Conservation (phyloP, 30 jellyfish, hydroid and myxozoan species). For the Turritopsis dohrnii region DNA sequence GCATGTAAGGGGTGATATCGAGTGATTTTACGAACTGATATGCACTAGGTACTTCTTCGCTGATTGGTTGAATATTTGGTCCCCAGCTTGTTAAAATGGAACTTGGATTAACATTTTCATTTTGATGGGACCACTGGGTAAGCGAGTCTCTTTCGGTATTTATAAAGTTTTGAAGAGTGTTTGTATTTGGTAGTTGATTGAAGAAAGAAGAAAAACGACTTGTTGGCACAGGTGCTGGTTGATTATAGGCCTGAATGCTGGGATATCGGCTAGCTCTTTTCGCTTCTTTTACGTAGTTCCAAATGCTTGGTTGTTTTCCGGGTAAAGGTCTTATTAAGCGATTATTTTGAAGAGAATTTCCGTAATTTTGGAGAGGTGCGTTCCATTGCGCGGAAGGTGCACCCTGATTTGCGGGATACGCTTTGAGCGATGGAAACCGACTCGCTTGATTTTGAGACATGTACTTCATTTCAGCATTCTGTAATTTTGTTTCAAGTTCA, state of each 20-base stretch:
- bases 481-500: background rate
- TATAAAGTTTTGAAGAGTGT: background rate
- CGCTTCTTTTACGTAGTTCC: background rate
- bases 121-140: background rate
- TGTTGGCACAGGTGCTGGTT: background rate
- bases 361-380: background rate
- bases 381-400: background rate
- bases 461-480: background rate
- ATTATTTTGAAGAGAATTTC: background rate
- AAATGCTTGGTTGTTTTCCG: background rate
- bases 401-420: background rate
- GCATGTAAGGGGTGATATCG: slow-evolving; percentile 6
- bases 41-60: background rate
- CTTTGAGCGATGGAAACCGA: background rate
- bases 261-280: background rate
- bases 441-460: background rate
- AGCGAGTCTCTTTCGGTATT: background rate
- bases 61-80: background rate
- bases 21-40: background rate
- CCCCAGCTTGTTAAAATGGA: background rate
- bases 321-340: background rate
- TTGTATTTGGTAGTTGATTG: background rate
- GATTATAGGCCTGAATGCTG: background rate
- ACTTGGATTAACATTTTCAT: background rate
- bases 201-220: background rate